Conservation (phyloP, 2,888 invertebrate species). For the Pollenia griseotomentosa region DNA sequence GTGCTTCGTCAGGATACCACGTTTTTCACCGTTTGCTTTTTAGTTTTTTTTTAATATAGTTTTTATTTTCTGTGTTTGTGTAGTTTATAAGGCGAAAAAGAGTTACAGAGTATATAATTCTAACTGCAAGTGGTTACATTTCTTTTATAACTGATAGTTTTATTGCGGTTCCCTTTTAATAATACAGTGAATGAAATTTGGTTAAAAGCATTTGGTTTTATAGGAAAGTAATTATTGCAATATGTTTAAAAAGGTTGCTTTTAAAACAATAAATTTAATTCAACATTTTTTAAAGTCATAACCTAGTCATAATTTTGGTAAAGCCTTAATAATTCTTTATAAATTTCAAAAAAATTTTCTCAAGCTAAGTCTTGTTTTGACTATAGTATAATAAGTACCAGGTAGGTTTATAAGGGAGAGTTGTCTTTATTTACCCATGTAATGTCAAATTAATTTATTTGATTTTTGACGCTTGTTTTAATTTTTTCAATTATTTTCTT, state of each 20-base stretch:
- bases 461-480: no score
- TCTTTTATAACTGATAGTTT: slow-evolving; percentile 44
- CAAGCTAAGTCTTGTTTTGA: no score
- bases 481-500: no score
- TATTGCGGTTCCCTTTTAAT: not conserved
- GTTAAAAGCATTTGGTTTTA: slow-evolving; percentile 8
- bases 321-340: not conserved
- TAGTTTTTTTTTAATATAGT: not conserved
- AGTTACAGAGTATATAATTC: slow-evolving; percentile 63
- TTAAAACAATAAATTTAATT: no score
- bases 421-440: no score
- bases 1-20: slow-evolving; percentile 63
- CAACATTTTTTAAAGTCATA: no score
- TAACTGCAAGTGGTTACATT: slow-evolving; percentile 56
- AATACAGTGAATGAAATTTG: slow-evolving; percentile 50
- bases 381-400: no score
- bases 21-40: slow-evolving; percentile 59
- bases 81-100: slow-evolving; percentile 37
- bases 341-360: not conserved
- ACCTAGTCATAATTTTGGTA: no score
- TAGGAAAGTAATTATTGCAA: not conserved
- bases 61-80: slow-evolving; percentile 16
- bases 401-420: no score
- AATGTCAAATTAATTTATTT: no score
- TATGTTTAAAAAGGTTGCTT: not conserved